A percentile compares a stretch with the other conserved stretches of the same genome.
Conservation (phyloP, 2,797 vertebrate species). For the Tokudaia muenninki region DNA sequence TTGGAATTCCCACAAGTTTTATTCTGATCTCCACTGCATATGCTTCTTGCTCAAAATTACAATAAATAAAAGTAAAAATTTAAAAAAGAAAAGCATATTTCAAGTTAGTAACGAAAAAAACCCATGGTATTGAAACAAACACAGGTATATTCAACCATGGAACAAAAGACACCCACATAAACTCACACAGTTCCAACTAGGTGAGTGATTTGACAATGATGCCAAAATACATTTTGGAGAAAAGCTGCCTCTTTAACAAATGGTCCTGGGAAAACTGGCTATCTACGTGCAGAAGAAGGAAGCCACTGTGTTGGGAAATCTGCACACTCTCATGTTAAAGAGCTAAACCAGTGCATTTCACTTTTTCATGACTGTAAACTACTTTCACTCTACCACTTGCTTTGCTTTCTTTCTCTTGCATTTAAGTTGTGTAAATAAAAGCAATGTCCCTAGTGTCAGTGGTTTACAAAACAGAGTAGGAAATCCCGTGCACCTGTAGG, state of each 20-base stretch:
- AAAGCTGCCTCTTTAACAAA: too few species aligned
- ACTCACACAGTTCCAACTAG: neutral
- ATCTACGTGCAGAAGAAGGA: neutral
- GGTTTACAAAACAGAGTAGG: neutral
- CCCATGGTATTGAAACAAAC: neutral
- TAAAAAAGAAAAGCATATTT: neutral
- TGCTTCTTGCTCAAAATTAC: neutral
- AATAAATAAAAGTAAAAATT: neutral
- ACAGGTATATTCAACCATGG: too few species aligned
- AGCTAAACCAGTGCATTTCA: neutral
- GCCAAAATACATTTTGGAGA: neutral
- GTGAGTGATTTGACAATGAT: neutral
- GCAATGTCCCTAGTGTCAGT: neutral
- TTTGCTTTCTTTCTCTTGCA: neutral
- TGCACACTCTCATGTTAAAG: too few species aligned
- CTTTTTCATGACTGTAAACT: neutral
- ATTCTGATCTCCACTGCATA: too few species aligned
- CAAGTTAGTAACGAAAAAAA: neutral
- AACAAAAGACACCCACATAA: neutral
- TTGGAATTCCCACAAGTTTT: neutral
- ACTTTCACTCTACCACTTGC: neutral
- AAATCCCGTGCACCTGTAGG: neutral
- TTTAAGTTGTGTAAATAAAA: constrained; percentile 7
- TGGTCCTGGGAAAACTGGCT: neutral
- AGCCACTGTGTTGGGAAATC: too few species aligned